Evolutionary conservation across 2,113 vertebrate genomes (phyloP).

Genomic region (Calidris pugnax): DNA sequence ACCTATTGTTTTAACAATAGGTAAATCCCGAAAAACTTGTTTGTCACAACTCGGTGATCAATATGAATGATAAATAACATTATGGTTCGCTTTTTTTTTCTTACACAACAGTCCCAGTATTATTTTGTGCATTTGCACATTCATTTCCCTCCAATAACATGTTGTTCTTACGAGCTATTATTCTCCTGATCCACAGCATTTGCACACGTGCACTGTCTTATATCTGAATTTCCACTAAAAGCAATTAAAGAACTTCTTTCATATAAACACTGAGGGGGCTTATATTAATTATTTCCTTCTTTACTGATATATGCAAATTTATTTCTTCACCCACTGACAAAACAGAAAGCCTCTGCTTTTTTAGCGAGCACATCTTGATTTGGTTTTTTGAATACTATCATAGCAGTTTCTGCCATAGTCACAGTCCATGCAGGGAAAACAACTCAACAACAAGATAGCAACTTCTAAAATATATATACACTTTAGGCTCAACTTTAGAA

Average conservation of each 20-base stretch:
- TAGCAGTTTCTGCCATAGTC: not conserved
- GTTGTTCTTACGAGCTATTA: not conserved
- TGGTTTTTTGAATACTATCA: not conserved
- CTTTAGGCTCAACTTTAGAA: not conserved
- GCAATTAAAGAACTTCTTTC: not conserved
- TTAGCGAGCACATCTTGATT: not conserved
- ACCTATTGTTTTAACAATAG: not conserved
- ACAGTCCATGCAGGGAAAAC: not conserved
- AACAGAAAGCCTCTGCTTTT: not conserved
- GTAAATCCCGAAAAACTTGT: not conserved
- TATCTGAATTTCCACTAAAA: not conserved
- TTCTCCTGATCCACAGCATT: not conserved
- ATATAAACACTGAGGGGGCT: not conserved
- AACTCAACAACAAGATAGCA: not conserved
- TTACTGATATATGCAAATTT: not conserved
- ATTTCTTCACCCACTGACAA: not conserved
- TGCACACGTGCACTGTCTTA: not conserved
- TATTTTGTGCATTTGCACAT: not conserved
- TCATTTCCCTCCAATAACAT: not conserved
- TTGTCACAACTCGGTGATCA: not conserved
- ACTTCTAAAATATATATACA: not conserved
- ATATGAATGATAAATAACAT: not conserved
- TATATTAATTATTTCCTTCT: not conserved
- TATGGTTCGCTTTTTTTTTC: not conserved
- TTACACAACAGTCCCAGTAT: not conserved